These are phyloP conservation scores for Gasteruption jaculator DNA, from an alignment of 2,888 invertebrate species.

Conservation along the genomic window DNA sequence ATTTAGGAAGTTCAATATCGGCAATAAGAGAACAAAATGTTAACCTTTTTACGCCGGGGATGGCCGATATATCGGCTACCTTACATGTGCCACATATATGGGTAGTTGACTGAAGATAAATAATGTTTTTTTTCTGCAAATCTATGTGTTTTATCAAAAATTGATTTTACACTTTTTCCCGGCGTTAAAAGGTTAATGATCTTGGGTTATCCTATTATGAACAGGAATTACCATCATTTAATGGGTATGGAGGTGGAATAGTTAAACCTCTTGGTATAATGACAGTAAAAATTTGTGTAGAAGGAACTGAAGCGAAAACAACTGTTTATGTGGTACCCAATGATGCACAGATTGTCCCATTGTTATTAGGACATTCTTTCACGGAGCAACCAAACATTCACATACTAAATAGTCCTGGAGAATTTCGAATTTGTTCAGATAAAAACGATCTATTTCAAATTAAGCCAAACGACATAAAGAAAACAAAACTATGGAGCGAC, in stretches of 20 bases:
- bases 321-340: conserved; percentile 4
- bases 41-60: no score
- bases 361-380: background rate
- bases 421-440: background rate
- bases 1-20: background rate
- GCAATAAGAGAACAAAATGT: conserved; percentile 1
- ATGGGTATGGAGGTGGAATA: background rate
- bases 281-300: background rate
- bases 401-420: background rate
- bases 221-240: no score
- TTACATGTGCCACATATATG: no score
- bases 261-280: background rate
- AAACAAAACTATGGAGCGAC: background rate
- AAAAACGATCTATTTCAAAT: no score
- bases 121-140: no score
- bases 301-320: background rate
- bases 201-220: no score
- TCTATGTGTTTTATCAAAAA: no score
- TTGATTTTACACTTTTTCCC: no score
- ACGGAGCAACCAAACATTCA: background rate
- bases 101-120: no score
- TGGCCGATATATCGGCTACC: no score
- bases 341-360: conserved; percentile 2
- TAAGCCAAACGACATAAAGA: background rate
- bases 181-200: no score